phyloP scores from a whole-genome alignment of 2,113 vertebrate species.

The Trematocara nigrifrons region DNA sequence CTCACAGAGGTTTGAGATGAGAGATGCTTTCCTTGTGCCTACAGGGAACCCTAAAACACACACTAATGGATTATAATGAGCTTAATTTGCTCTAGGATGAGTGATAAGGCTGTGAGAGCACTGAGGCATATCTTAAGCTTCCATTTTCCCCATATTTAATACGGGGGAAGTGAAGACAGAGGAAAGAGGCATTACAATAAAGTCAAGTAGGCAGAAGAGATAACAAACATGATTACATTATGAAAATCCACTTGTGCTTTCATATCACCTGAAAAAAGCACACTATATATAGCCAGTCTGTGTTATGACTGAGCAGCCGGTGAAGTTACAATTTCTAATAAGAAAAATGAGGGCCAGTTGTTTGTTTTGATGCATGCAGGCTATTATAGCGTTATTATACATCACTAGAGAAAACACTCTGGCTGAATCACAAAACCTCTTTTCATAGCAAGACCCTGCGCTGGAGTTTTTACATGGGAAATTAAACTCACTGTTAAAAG shows the following conservation, averaged over 20 bases:
- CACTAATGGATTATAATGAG: slow-evolving; percentile 64
- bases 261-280: not conserved
- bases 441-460: not conserved
- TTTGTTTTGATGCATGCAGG: not conserved
- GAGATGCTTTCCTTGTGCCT: slow-evolving; percentile 20
- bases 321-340: not conserved
- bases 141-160: slow-evolving; percentile 42
- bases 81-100: slow-evolving; percentile 56
- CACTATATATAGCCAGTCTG: not conserved
- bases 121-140: slow-evolving; percentile 37
- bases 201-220: not conserved
- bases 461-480: not conserved
- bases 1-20: slow-evolving; percentile 38
- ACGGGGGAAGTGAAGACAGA: not conserved
- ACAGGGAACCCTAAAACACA: slow-evolving; percentile 43
- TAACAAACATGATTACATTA: not conserved
- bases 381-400: not conserved
- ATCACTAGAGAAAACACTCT: not conserved
- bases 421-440: not conserved
- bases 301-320: not conserved
- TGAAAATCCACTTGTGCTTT: not conserved
- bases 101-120: slow-evolving; percentile 46
- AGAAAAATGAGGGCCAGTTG: not conserved
- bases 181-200: not conserved
- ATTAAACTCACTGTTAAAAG: not conserved